Evolutionary conservation across 2,888 invertebrate species (phyloP), one percentile per base, ranked within the genome.

Genomic region (Lepidocyrtoides sp.): DNA sequence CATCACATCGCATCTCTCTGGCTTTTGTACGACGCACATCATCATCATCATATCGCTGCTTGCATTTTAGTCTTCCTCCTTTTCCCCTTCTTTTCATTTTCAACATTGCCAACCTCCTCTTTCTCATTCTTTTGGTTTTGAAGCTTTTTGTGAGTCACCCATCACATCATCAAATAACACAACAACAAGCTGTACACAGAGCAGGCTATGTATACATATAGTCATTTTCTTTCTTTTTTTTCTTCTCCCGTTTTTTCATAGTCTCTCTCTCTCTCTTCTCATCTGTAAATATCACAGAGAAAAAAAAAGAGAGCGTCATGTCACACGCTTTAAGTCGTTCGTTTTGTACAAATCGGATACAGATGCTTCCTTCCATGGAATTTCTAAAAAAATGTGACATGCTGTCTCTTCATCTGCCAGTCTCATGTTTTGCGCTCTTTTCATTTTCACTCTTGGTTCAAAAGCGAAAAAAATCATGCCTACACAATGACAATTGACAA

Each of bases 361-460:
- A 88, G 69, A 69, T 88, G 88, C 88, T 88, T 88, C 88, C 88
- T 79, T 79, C 79, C 79, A 79, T 54, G 79, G 79, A 79, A 79
- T 79, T 79, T 79, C 79, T 79, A 51, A 51, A 54, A 79, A 79
- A 79, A 79, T 79, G 79, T 79, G 79, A 79, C 79, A 32, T 54
- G 29, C 51, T 54, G 79, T 79, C 79, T 26, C 54, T 54, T 79
- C 79, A 79, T 32, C 79, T 79, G 79, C 79, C 79, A 54, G 29
- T 79, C 29, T 51, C 26, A 1, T 44, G 44, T 12, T 44, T 44
- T 26, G 23, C 63, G 29, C 63, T 63, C 12, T n/a, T 26, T 14
- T 32, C 32, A 20, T 63, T 41, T 41, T 41, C 72, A 36, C n/a
- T 17, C 23, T 41, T 20, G 29, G 4, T 29, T 29, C 29, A 63